Percentiles rank a stretch among this genome's conserved stretches.
phyloP scores from a whole-genome alignment of 2,797 vertebrate genomes.

The Sparidentex hasta region DNA sequence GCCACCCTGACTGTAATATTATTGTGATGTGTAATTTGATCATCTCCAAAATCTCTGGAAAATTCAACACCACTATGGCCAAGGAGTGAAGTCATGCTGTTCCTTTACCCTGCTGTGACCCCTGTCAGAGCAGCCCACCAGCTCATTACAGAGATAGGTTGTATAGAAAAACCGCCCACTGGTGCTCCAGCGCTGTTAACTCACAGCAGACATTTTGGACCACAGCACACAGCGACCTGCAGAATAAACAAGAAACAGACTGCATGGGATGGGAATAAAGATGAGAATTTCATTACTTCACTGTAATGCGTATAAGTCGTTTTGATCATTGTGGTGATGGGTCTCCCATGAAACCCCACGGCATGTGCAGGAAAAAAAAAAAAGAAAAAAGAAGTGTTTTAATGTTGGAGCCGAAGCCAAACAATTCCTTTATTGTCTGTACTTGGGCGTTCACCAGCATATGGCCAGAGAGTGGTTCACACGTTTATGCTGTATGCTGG shows the following conservation, averaged over 20 bases:
- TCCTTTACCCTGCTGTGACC: slow-evolving; percentile 12
- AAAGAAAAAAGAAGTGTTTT: slow-evolving; percentile 22
- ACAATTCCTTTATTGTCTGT: slow-evolving; percentile 67
- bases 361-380: slow-evolving; percentile 20
- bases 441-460: slow-evolving; percentile 58
- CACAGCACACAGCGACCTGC: slow-evolving; percentile 47
- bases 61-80: slow-evolving; percentile 29
- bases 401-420: slow-evolving; percentile 44
- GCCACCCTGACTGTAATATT: slow-evolving; percentile 44
- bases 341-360: slow-evolving; percentile 35
- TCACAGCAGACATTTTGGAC: slow-evolving; percentile 64
- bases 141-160: slow-evolving; percentile 47
- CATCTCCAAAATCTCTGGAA: slow-evolving; percentile 42
- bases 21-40: slow-evolving; percentile 51
- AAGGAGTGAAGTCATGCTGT: slow-evolving; percentile 47
- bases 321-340: slow-evolving; percentile 43
- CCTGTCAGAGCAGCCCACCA: slow-evolving; percentile 38
- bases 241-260: slow-evolving; percentile 63
- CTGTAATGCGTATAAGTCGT: slow-evolving; percentile 33
- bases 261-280: slow-evolving; percentile 42
- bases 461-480: slow-evolving; percentile 56
- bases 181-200: slow-evolving; percentile 48
- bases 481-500: slow-evolving; percentile 37
- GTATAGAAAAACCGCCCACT: slow-evolving; percentile 46
- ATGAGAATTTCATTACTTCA: slow-evolving; percentile 42